A percentile compares a stretch with the other conserved stretches of the same genome.
These are phyloP conservation scores for Otocyon megalotis DNA, from an alignment of 2,113 vertebrate genomes.

Conservation along the genomic window DNA sequence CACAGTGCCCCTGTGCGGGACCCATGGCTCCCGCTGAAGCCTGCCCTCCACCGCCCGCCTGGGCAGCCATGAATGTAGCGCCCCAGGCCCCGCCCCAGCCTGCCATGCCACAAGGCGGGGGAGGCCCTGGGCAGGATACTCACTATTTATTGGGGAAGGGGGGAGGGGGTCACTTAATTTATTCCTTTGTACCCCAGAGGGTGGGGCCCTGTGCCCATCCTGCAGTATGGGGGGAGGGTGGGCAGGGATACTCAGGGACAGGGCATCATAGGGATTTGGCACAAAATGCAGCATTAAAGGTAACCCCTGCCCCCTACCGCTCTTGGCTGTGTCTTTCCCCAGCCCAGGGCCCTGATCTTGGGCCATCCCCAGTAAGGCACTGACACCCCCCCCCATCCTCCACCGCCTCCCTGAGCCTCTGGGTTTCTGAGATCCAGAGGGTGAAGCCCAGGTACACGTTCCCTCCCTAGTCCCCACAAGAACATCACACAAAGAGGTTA, in stretches of 20 bases:
- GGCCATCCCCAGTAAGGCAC: too few relatives aligned
- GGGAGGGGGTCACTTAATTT: conserved; percentile 73
- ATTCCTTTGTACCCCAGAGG: conserved; percentile 78
- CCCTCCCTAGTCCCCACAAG: not conserved
- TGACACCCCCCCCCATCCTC: too few relatives aligned
- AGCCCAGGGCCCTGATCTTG: not conserved
- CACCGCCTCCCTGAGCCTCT: not conserved
- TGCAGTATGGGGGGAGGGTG: conserved; percentile 47
- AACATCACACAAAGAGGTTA: conserved; percentile 53
- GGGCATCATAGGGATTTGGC: conserved; percentile 71
- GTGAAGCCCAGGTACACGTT: not conserved
- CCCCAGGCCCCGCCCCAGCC: conserved; percentile 69
- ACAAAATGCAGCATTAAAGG: conserved; percentile 81
- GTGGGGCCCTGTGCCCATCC: conserved; percentile 68
- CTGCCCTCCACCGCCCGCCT: not conserved
- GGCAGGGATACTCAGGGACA: conserved; percentile 80
- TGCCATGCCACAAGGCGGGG: conserved; percentile 33
- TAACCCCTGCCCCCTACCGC: conserved; percentile 75
- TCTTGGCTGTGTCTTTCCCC: conserved; percentile 26
- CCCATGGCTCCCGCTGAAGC: conserved; percentile 65
- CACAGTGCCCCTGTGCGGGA: conserved; percentile 91
- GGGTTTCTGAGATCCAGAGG: not conserved
- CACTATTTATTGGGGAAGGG: conserved; percentile 81
- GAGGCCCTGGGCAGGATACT: conserved; percentile 68
- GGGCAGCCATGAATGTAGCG: conserved; percentile 81